Percentiles rank a stretch among this genome's conserved stretches.
Conservation (phyloP, 2,797 vertebrate species). For the Uromys caudimaculatus region DNA sequence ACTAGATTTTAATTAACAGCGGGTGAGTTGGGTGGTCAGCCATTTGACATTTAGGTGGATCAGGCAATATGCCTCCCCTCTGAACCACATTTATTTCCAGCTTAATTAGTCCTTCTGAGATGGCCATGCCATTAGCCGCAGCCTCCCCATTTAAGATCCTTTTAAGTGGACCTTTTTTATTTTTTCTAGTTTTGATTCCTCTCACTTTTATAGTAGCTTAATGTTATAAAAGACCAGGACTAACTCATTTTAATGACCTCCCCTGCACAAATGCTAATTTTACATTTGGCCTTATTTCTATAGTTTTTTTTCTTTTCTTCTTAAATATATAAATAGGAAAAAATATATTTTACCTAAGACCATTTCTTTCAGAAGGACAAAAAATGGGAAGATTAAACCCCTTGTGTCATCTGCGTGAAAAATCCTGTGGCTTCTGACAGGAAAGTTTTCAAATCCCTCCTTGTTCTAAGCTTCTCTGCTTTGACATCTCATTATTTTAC, state of each 20-base stretch:
- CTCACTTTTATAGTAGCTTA: conserved; percentile 67
- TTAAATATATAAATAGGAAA: background rate
- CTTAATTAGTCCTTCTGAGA: conserved; percentile 78
- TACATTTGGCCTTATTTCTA: conserved; percentile 74
- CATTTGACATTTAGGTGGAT: conserved; percentile 65
- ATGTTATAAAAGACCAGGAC: conserved; percentile 51
- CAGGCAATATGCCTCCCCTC: conserved; percentile 51
- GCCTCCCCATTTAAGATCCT: conserved; percentile 61
- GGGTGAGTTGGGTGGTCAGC: conserved; percentile 61
- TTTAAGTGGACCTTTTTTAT: conserved; percentile 60
- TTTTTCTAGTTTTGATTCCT: conserved; percentile 57
- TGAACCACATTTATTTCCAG: conserved; percentile 68
- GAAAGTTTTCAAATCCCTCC: conserved; percentile 82
- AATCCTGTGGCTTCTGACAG: conserved; percentile 80
- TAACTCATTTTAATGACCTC: conserved; percentile 74
- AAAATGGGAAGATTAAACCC: conserved; percentile 78
- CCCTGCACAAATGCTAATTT: conserved; percentile 72
- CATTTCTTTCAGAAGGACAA: conserved; percentile 71
- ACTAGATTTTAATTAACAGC: conserved; percentile 74
- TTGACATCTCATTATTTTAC: conserved; percentile 87
- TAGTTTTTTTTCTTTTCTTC: conserved; percentile 27
- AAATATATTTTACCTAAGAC: conserved; percentile 39
- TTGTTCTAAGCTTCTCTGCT: conserved; percentile 77
- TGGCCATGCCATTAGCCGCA: conserved; percentile 27
- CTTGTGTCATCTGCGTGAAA: conserved; percentile 82